A percentile compares a stretch with the other conserved stretches of the same genome.
Conservation (phyloP, 2,888 invertebrate genomes). For the Zele albiditarsus region DNA sequence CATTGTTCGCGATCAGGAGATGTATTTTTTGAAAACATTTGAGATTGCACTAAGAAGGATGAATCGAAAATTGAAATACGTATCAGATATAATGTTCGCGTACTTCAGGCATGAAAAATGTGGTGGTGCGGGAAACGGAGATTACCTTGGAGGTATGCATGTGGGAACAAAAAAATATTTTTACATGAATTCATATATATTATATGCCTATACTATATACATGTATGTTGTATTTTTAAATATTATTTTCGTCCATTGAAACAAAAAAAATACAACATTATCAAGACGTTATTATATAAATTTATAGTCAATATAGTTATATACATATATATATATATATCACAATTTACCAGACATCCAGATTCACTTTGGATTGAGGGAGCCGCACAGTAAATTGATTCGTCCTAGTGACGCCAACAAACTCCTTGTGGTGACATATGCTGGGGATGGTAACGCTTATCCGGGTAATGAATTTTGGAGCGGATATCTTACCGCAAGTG, state of each 20-base stretch:
- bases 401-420: conserved; percentile 66
- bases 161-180: background rate
- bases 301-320: background rate
- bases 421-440: conserved; percentile 79
- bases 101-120: conserved; percentile 75
- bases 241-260: too few relatives aligned
- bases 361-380: conserved; percentile 67
- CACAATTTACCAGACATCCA: conserved; percentile 63
- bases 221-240: too few relatives aligned
- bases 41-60: conserved; percentile 76
- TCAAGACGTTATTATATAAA: too few relatives aligned
- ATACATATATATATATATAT: background rate
- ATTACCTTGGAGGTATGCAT: conserved; percentile 65
- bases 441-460: conserved; percentile 83
- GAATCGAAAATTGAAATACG: conserved; percentile 73
- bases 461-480: conserved; percentile 83
- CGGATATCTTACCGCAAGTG: conserved; percentile 75
- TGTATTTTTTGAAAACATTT: conserved; percentile 79
- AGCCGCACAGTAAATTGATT: conserved; percentile 67
- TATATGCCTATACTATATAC: background rate
- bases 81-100: conserved; percentile 80
- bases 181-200: background rate
- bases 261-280: too few relatives aligned
- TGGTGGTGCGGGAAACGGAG: conserved; percentile 74
- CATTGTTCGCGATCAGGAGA: conserved; percentile 77